Base-by-base conservation (phyloP, 2,797 vertebrate species). In the Martes flavigula region DNA sequence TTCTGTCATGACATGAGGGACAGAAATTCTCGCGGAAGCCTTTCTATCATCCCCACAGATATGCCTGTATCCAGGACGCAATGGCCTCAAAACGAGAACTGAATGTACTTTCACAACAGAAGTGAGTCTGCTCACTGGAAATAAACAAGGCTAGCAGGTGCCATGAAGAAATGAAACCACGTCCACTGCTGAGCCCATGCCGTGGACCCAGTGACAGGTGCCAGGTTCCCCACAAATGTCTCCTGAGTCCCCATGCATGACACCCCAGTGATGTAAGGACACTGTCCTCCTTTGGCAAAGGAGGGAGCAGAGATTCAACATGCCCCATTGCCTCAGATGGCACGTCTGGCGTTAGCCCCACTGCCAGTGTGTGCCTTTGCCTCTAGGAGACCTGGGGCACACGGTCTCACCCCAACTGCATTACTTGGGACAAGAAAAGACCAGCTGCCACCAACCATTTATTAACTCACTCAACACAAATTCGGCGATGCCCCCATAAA, bases 21-120 rank as follows among this genome's bases (percentile, higher is more conserved):
- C 54, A 95, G 84, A 96, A 81, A 68, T 91, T 58, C 35, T 81
- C 40, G 3, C 3, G 6, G 38, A 92, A 77, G 58, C 17, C 81
- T 81, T 54, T 35, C 3, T 40, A 17, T 87, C 91, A 54, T 64
- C 82, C 25, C 62, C 73, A 60, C n/a, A 38, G 40, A 64, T 58
- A n/a, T 35, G 62, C 38, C 93, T 91, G 73, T 62, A 68, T 68
- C 68, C 56, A 38, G 62, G n/a, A 93, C 23, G 8, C 9, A 38
- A n/a, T 3, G 62, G 32, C 77, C 64, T 88, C 56, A 79, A 93
- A 83, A 73, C 83, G 62, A 96, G 96, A 87, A 94, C 83, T 30
- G 48, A 30, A 51, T 66, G 92, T 95, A 46, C 90, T 79, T 58
- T 86, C 60, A 38, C 30, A 54, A 48, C 11, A 40, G 48, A 20